Conservation (phyloP, 2,888 invertebrate genomes). For the Dendrolimus pini region DNA sequence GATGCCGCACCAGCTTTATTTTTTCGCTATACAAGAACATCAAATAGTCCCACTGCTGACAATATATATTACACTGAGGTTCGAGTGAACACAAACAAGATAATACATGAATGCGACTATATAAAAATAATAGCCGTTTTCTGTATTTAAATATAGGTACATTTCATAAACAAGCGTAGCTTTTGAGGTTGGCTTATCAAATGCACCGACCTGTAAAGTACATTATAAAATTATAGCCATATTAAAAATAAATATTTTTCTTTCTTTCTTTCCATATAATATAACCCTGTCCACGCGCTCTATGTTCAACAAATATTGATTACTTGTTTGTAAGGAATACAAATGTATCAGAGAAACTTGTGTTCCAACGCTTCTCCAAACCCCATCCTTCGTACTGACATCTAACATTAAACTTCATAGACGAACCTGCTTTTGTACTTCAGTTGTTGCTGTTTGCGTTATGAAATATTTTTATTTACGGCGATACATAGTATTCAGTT, state of each 20-base stretch:
- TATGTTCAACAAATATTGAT: conserved; percentile 65
- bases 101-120: conserved; percentile 7
- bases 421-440: conserved; percentile 28
- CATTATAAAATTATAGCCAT: too few relatives aligned
- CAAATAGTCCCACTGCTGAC: conserved; percentile 35
- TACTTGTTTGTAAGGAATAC: conserved; percentile 71
- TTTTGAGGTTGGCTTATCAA: too few relatives aligned
- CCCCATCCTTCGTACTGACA: conserved; percentile 59
- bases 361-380: conserved; percentile 40
- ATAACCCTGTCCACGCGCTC: conserved; percentile 49
- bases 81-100: background rate
- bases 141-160: background rate
- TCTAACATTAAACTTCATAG: conserved; percentile 64
- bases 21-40: conserved; percentile 53
- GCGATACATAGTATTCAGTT: too few relatives aligned
- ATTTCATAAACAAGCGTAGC: too few relatives aligned
- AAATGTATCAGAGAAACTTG: conserved; percentile 65
- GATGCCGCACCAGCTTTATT: conserved; percentile 61
- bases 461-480: too few relatives aligned
- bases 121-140: background rate
- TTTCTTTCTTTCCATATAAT: background rate
- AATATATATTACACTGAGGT: conserved; percentile 21
- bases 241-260: too few relatives aligned
- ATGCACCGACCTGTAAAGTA: too few relatives aligned
- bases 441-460: conserved; percentile 1